phyloP scores from a whole-genome alignment of 2,113 vertebrate genomes.

The Bolborhynchus lineola region DNA sequence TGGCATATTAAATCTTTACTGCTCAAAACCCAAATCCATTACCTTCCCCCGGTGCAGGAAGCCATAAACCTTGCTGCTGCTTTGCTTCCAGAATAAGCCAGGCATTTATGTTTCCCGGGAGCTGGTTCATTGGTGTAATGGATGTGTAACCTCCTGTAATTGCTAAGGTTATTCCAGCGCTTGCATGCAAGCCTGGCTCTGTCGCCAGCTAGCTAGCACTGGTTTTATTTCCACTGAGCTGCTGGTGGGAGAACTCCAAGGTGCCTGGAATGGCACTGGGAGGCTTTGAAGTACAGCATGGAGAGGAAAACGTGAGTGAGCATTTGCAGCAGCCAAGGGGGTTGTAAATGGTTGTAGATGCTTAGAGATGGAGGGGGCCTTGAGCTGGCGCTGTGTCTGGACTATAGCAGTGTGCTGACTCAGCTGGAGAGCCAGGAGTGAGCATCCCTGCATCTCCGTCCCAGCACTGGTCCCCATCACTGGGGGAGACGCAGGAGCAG shows the following conservation, averaged over 20 bases:
- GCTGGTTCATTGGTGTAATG: neutral
- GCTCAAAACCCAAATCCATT: neutral
- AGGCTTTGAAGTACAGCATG: neutral
- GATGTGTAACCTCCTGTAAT: constrained; percentile 4
- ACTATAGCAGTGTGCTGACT: rapidly evolving
- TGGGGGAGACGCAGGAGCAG: rapidly evolving
- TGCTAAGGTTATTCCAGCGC: neutral
- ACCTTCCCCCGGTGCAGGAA: neutral
- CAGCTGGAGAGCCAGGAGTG: neutral
- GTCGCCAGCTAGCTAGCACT: neutral
- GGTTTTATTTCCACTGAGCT: neutral
- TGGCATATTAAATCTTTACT: neutral
- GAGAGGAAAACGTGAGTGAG: rapidly evolving
- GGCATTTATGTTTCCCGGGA: constrained; percentile 1
- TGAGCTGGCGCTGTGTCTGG: rapidly evolving
- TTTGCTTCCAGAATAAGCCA: neutral
- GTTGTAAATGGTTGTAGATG: neutral
- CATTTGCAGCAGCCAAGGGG: neutral
- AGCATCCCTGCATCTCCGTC: neutral
- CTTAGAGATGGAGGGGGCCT: neutral
- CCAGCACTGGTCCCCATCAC: rapidly evolving
- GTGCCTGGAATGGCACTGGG: neutral
- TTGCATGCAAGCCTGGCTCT: neutral
- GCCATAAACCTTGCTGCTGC: neutral
- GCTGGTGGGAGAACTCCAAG: neutral